Evolutionary conservation across 2,888 invertebrate species (phyloP).

Genomic region (Drosophila mulleri): DNA sequence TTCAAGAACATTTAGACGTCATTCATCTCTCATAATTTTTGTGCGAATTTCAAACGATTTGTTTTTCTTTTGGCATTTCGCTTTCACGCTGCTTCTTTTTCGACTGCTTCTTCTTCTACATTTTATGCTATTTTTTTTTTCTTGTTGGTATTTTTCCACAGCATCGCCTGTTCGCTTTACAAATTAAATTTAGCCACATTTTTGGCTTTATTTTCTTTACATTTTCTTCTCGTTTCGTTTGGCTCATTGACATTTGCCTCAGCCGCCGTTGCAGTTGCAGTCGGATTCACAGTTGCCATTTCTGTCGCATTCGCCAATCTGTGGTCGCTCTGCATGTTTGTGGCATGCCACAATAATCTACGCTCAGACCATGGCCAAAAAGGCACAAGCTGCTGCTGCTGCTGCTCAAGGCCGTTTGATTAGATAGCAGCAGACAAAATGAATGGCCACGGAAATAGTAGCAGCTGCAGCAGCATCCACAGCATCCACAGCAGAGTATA

Average conservation of each 20-base stretch:
- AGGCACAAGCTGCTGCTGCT: conserved; percentile 12
- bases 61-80: conserved; percentile 40
- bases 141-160: conserved; percentile 57
- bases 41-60: conserved; percentile 58
- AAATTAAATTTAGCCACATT: conserved; percentile 52
- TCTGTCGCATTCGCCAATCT: neutral
- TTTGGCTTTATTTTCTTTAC: conserved; percentile 16
- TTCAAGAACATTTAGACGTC: conserved; percentile 79
- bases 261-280: neutral
- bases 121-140: conserved; percentile 15
- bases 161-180: conserved; percentile 23
- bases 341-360: conserved; percentile 34
- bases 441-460: conserved; percentile 22
- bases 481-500: conserved; percentile 13
- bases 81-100: neutral
- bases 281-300: neutral
- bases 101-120: conserved; percentile 7
- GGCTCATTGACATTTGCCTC: conserved; percentile 62
- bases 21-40: conserved; percentile 77
- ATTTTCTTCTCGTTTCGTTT: conserved; percentile 35
- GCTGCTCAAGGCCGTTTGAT: conserved; percentile 65
- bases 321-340: conserved; percentile 24
- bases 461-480: conserved; percentile 15
- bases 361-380: neutral
- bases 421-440: conserved; percentile 44